A percentile compares a stretch with the other conserved stretches of the same genome.
Conservation (phyloP, 2,797 vertebrate genomes). For the Falco cherrug region DNA sequence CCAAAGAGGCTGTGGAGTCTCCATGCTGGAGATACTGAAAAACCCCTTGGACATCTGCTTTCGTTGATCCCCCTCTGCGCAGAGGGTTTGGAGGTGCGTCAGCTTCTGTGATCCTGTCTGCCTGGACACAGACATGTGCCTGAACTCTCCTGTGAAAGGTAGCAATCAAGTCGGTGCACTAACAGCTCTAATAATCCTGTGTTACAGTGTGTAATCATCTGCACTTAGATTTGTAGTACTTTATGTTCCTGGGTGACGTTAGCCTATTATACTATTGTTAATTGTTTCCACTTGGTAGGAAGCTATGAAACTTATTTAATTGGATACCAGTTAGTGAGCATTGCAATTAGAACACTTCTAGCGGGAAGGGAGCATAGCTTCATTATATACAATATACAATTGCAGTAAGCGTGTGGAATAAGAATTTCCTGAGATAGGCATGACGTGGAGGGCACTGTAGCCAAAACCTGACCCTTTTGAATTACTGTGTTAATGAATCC, state of each 20-base stretch:
- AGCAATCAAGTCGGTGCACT: background rate
- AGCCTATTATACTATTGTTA: background rate
- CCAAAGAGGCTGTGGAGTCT: too few relatives aligned
- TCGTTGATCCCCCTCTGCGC: background rate
- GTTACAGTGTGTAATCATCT: background rate
- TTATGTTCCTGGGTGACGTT: background rate
- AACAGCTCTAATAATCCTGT: background rate
- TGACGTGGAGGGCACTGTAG: background rate
- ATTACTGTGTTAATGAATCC: background rate
- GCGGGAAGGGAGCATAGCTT: background rate
- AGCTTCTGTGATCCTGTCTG: background rate
- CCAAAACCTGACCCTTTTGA: background rate
- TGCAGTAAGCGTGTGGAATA: background rate
- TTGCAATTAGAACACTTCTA: background rate
- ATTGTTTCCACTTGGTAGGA: background rate
- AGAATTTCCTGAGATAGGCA: background rate
- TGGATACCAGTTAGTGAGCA: background rate
- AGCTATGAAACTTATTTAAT: background rate
- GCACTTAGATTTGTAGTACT: background rate
- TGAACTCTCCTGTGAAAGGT: background rate
- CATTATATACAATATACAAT: background rate
- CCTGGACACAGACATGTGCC: background rate
- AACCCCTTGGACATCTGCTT: background rate
- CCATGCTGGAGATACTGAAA: background rate
- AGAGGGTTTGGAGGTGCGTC: background rate